Evolutionary conservation across 1,140 invertebrate genomes (phyloP), one percentile per base, ranked within the genome.

Genomic region (Aricia agestis): DNA sequence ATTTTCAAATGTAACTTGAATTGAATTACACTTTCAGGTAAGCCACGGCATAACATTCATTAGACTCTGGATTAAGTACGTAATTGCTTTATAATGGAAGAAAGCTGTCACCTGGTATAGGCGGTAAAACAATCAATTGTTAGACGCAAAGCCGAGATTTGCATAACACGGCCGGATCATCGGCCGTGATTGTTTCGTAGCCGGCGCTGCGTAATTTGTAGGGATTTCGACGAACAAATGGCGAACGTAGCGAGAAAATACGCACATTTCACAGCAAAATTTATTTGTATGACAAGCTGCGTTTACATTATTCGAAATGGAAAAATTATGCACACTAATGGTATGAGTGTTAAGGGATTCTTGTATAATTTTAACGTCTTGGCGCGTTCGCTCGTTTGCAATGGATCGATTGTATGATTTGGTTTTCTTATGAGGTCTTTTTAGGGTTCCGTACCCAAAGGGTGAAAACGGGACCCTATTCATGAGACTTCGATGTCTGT

Each of bases 111-210:
- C 67, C 36, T 68, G 67, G 68, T 52, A 57, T 68, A 67, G 69
- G 17, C 67, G 66, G 76, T 72, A 68, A 74, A 68, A 79, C 76
- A 81, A 81, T 84, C 78, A 82, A 83, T 82, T 84, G 81, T 78
- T 83, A 82, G 81, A 84, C 73, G 76, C 75, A 83, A 82, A 86
- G 77, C 83, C 78, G 65, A 80, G 85, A 88, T 88, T 88, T 86
- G 81, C 84, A 88, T 87, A 87, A 86, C 84, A 83, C 78, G 81
- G 71, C 69, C 78, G 65, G 84, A 87, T 87, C 82, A 89, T 85
- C 79, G 83, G 79, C 78, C 81, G 78, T 87, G 86, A 87, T 89
- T 87, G 86, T 89, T 86, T 85, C 83, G 81, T 79, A 77, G 79
- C 74, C 78, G 82, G 80, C 80, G 80, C 81, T 75, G 75, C 83